Conservation (phyloP, 1,140 invertebrate genomes). For the Chlorops oryzae region DNA sequence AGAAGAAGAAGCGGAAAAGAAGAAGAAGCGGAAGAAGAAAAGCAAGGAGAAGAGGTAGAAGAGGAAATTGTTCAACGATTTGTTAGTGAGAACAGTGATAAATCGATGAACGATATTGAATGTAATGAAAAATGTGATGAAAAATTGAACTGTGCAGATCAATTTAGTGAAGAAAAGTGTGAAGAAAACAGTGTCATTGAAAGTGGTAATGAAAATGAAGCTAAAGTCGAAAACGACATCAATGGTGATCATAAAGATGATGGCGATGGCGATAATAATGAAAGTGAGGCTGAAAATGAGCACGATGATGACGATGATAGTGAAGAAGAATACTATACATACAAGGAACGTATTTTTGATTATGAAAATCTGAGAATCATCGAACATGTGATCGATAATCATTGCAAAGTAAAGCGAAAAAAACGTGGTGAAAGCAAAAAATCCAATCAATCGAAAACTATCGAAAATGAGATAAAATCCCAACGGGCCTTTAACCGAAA, state of each 20-base stretch:
- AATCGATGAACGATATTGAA: neutral
- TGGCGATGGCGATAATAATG: constrained; percentile 9
- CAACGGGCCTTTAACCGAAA: neutral
- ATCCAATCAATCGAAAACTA: too few species aligned
- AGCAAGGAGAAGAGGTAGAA: neutral
- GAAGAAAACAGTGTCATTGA: constrained; percentile 1
- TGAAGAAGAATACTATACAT: constrained; percentile 1
- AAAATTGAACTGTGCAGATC: neutral
- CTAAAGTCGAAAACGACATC: constrained; percentile 11
- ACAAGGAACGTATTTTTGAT: constrained; percentile 31
- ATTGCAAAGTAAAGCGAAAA: constrained; percentile 9
- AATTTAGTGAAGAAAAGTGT: neutral
- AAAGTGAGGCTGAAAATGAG: neutral
- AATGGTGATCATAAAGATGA: constrained; percentile 9
- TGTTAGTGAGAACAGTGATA: neutral
- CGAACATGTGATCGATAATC: constrained; percentile 42
- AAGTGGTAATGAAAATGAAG: constrained; percentile 7
- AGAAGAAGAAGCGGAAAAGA: neutral
- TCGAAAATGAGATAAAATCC: neutral
- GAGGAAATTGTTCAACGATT: neutral
- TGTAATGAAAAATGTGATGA: neutral
- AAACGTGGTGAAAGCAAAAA: neutral
- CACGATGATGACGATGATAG: neutral
- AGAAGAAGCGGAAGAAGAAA: neutral
- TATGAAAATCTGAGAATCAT: constrained; percentile 42